Evolutionary conservation across 1,140 invertebrate genomes (phyloP), one percentile per base, ranked within the genome.

Genomic region (Trypoxylus dichotomus): DNA sequence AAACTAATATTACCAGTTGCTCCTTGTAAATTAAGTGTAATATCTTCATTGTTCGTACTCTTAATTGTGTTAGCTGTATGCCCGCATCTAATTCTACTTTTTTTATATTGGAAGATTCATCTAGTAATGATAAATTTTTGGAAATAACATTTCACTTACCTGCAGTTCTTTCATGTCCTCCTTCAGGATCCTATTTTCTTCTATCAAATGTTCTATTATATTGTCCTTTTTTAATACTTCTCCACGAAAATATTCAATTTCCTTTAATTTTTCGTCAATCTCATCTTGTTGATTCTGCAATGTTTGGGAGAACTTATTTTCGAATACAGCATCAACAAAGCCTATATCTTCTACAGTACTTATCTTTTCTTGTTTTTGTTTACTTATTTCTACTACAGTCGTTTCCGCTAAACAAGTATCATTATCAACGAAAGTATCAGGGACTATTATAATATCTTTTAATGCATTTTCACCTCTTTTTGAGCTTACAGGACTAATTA

Each of bases 111-210:
- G n/a, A n/a, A n/a, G n/a, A n/a, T n/a, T n/a, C n/a, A n/a, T n/a
- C n/a, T n/a, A n/a, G n/a, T n/a, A n/a, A n/a, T n/a, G n/a, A n/a
- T n/a, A n/a, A n/a, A n/a, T n/a, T n/a, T n/a, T n/a, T n/a, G 32
- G 2, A 32, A 32, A 32, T 32, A 6, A 47, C 43, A 6, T n/a
- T 54, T 54, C 13, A 82, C 83, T 82, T 80, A 85, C 84, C 78
- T 81, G 81, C 27, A 84, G 63, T 25, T 77, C 76, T 47, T 79
- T 42, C 41, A 85, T 79, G 24, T 85, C 82, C 15, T 75, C 75
- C 73, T 82, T 82, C 43, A 85, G 77, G 27, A 54, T 72, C 29
- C 77, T 81, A 78, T 85, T 85, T 27, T 85, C 83, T 19, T 81
- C 76, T 54, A 84, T 81, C 27, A 85, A 76, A 37, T 79, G 80